Base-by-base conservation (phyloP, 2,113 vertebrate genomes). In the Peromyscus californicus region DNA sequence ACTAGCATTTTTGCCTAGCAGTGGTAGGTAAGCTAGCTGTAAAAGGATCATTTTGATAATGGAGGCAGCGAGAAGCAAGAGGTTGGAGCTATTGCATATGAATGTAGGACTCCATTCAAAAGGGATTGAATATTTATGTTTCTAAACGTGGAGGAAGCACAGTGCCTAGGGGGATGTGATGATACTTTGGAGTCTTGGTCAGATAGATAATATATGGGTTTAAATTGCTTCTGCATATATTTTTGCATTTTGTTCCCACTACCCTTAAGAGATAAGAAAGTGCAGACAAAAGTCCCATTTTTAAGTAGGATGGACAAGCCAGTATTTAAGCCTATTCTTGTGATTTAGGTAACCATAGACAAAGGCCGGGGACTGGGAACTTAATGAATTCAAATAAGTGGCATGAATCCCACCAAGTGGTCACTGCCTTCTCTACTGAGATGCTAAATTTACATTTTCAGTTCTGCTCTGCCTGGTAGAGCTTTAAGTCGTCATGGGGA, bases 51-150 rank as follows among this genome's bases (percentile, higher is more conserved):
- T 93, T 94, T 90, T 93, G 82, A 86, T 91, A 93, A 96, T 82
- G 76, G 76, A 75, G 17, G 7, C 33, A 54, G 93, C 63, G 45
- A 95, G 92, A 96, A 54, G 29, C 67, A 54, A 85, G n/a, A 82
- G 59, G 89, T 96, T 96, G 26, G 79, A 91, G 92, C 45, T 83
- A 94, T 91, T 96, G 63, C 42, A 75, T 89, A 86, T 86, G 93
- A 97, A 96, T 93, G 39, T 88, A 89, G 33, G 45, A 63, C 83
- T 96, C 78, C 67, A 91, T 89, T 91, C 63, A 91, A 70, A 97
- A 96, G 45, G 26, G 42, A 91, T 91, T 85, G 92, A 91, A 97
- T 97, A 97, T 96, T 89, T 96, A 96, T 97, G 54, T 63, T 94
- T 95, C 82, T 93, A 96, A 95, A 85, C 80, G 45, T 0, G 11